phyloP scores from a whole-genome alignment of 2,113 vertebrate genomes.

The Rhombomys opimus region DNA sequence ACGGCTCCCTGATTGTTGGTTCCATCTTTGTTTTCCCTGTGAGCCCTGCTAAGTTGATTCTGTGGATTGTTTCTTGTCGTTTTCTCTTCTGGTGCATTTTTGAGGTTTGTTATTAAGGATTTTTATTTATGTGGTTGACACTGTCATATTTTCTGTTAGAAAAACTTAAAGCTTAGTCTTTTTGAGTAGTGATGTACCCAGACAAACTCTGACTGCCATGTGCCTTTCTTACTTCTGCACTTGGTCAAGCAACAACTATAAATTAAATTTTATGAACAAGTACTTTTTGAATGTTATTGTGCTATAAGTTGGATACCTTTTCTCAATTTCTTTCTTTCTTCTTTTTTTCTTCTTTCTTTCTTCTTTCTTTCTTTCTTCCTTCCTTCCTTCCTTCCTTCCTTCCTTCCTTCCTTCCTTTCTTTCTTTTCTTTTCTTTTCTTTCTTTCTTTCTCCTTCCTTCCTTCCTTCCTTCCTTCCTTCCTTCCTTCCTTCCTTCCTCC shows the following conservation, averaged over 20 bases:
- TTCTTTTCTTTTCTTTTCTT: too few relatives aligned
- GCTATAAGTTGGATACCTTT: background rate
- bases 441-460: background rate
- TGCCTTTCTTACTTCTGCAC: background rate
- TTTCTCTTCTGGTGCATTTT: background rate
- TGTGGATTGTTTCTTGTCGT: background rate
- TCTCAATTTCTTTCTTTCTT: too few relatives aligned
- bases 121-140: background rate
- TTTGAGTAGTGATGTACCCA: background rate
- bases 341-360: too few relatives aligned
- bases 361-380: background rate
- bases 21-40: background rate
- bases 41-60: background rate
- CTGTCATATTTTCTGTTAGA: background rate
- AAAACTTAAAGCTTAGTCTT: background rate
- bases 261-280: background rate
- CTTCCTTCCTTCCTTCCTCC: too few relatives aligned
- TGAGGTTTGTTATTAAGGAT: background rate
- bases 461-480: too few relatives aligned
- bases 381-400: too few relatives aligned
- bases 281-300: background rate
- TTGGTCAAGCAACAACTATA: background rate
- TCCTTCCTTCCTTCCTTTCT: too few relatives aligned
- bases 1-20: too few relatives aligned
- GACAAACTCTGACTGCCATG: background rate